Evolutionary conservation across 2,797 vertebrate genomes (phyloP).

Genomic region (Zalophus californianus): DNA sequence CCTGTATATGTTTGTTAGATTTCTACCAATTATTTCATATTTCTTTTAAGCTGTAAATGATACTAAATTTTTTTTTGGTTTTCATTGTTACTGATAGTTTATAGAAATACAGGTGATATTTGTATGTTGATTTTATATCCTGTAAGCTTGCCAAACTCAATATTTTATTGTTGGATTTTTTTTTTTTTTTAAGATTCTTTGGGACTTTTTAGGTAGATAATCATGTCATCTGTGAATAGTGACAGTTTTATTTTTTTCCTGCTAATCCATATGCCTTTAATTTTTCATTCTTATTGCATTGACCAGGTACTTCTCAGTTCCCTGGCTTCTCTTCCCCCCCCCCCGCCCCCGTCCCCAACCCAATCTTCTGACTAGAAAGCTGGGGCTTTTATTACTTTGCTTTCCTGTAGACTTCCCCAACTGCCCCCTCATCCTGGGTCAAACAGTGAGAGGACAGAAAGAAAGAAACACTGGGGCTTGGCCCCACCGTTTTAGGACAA

Average conservation of each 20-base stretch:
- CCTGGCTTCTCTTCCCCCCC: not conserved
- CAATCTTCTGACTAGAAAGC: not conserved
- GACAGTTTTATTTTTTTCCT: conserved; percentile 22
- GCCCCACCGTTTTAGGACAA: not conserved
- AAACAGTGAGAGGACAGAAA: not conserved
- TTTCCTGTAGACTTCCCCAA: not conserved
- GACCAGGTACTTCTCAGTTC: not conserved
- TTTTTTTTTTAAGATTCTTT: not conserved
- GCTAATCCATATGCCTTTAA: not conserved
- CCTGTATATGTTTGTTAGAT: not conserved
- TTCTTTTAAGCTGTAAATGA: not conserved
- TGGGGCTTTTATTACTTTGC: not conserved
- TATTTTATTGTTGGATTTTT: not conserved
- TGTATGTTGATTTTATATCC: not conserved
- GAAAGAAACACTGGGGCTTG: not conserved
- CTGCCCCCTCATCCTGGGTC: not conserved
- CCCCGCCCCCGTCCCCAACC: no score
- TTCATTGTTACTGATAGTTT: not conserved
- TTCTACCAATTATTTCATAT: not conserved
- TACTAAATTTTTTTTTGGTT: not conserved
- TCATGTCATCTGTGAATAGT: not conserved
- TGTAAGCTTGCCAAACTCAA: not conserved
- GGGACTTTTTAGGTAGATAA: not conserved
- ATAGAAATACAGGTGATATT: not conserved
- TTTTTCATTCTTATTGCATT: conserved; percentile 10